These are phyloP conservation scores for Trileptium ribeirensis DNA, from an alignment of 2,888 invertebrate species.

Conservation along the genomic window DNA sequence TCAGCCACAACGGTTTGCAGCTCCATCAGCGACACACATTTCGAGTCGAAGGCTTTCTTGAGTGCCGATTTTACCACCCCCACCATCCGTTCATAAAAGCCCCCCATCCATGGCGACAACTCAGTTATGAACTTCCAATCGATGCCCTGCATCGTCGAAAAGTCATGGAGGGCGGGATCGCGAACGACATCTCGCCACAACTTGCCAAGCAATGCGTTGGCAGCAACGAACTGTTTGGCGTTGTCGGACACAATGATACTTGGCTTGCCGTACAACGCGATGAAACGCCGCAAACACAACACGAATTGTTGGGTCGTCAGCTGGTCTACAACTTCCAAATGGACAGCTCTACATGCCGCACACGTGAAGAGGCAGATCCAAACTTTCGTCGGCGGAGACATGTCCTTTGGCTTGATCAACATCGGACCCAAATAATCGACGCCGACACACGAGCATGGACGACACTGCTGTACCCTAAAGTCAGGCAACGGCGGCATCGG, in stretches of 20 bases:
- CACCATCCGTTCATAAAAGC: neutral
- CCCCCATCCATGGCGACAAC: neutral
- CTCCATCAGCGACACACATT: neutral
- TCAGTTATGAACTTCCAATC: constrained; percentile 3
- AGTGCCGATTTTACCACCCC: neutral
- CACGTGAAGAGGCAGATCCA: constrained; percentile 23
- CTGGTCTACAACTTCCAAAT: constrained; percentile 24
- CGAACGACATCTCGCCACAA: constrained; percentile 31
- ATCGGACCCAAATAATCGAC: constrained; percentile 12
- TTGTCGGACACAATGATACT: constrained; percentile 50
- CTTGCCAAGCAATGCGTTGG: constrained; percentile 15
- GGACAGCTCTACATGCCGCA: constrained; percentile 10
- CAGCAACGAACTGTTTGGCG: constrained; percentile 48
- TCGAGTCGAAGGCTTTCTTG: neutral
- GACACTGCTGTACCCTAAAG: neutral
- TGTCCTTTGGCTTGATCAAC: neutral
- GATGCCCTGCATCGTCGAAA: neutral
- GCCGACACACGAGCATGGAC: neutral
- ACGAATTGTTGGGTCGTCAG: constrained; percentile 47
- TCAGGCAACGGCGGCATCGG: neutral
- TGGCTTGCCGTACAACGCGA: constrained; percentile 40
- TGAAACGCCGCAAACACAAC: constrained; percentile 45
- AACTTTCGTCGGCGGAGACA: neutral
- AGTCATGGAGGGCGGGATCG: neutral
- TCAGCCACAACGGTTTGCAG: constrained; percentile 4